Evolutionary conservation across 2,797 vertebrate genomes (phyloP).

Genomic region (Scyliorhinus canicula): DNA sequence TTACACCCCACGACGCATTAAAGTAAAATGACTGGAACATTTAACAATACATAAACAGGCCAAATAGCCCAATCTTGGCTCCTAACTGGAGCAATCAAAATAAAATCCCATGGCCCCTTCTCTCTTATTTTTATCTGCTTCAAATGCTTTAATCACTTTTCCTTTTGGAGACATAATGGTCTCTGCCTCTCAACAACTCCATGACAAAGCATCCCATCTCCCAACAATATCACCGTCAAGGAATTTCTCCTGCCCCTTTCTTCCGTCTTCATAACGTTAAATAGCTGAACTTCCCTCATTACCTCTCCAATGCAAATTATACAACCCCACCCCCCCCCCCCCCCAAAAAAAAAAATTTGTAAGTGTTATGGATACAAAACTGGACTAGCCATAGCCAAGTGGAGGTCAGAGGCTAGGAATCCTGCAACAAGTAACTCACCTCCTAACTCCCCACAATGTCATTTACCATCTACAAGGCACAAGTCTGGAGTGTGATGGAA

Average conservation of each 20-base stretch:
- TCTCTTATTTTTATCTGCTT: not conserved
- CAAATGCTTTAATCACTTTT: not conserved
- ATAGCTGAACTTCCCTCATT: not conserved
- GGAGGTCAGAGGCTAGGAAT: too few species aligned
- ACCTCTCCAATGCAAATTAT: not conserved
- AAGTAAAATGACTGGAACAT: too few species aligned
- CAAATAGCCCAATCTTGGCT: not conserved
- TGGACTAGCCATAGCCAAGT: too few species aligned
- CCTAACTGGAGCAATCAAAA: not conserved
- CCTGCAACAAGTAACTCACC: too few species aligned
- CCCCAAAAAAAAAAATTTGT: not conserved
- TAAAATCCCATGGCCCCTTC: not conserved
- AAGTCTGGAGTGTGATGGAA: too few species aligned
- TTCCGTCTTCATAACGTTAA: not conserved
- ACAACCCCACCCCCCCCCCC: too few species aligned
- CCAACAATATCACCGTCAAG: not conserved
- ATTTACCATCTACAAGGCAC: too few species aligned
- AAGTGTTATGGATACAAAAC: not conserved
- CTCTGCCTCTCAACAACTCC: too few species aligned
- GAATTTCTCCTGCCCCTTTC: not conserved
- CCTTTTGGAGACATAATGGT: not conserved
- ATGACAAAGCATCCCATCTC: not conserved
- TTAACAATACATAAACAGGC: not conserved
- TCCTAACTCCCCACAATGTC: too few species aligned
- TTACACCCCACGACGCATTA: not conserved